A percentile compares a stretch with the other conserved stretches of the same genome.
Conservation (phyloP, 2,797 vertebrate genomes). For the Hozukius guyotensis region DNA sequence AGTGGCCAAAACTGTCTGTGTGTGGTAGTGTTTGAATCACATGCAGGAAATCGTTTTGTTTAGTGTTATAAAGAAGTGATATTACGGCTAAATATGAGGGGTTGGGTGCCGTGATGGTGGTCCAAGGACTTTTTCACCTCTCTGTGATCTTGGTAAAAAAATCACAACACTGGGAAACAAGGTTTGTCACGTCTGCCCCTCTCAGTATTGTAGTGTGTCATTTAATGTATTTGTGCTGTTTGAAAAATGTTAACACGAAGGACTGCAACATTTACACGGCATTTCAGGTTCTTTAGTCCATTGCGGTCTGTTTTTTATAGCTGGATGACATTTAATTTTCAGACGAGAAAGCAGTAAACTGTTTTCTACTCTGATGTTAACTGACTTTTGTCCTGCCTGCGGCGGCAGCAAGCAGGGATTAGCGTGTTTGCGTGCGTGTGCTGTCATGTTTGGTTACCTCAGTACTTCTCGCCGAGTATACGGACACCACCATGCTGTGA, state of each 20-base stretch:
- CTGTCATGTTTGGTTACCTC: conserved; percentile 78
- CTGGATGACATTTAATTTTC: conserved; percentile 45
- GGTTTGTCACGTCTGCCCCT: conserved; percentile 57
- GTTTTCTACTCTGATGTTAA: conserved; percentile 49
- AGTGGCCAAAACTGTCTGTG: conserved; percentile 33
- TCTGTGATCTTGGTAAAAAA: conserved; percentile 67
- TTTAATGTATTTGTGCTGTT: conserved; percentile 81
- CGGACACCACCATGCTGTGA: conserved; percentile 52
- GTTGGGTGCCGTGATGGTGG: conserved; percentile 29
- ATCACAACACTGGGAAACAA: conserved; percentile 72
- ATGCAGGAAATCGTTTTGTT: background rate
- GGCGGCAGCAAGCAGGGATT: conserved; percentile 60
- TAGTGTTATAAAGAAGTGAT: conserved; percentile 7
- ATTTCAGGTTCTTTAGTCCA: conserved; percentile 77
- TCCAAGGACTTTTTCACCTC: conserved; percentile 71
- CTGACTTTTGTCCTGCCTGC: conserved; percentile 44
- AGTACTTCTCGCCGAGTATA: conserved; percentile 49
- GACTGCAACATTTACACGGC: conserved; percentile 81
- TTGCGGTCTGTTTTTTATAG: conserved; percentile 43
- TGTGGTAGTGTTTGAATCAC: conserved; percentile 28
- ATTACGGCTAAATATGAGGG: background rate
- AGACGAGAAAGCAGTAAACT: conserved; percentile 46
- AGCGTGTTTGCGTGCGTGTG: conserved; percentile 69
- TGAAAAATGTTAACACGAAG: conserved; percentile 81
- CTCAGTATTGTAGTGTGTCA: conserved; percentile 79